Evolutionary conservation across 2,888 invertebrate genomes (phyloP).

Genomic region (Nomada goodeniana): DNA sequence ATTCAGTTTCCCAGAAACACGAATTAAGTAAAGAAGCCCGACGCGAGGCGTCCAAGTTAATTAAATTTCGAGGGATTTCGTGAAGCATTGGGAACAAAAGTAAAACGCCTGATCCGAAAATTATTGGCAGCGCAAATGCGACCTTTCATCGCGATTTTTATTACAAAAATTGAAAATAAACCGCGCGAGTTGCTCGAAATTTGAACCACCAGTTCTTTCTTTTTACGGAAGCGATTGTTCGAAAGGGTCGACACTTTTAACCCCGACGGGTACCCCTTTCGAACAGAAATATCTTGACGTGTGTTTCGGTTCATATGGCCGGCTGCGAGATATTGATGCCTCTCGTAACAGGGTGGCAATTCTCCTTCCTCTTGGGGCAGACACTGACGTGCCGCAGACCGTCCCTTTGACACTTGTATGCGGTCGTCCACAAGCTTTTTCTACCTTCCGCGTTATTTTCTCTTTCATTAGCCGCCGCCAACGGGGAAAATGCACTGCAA

Average conservation of each 20-base stretch:
- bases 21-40: neutral
- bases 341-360: conserved; percentile 60
- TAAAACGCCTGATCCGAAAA: too few species aligned
- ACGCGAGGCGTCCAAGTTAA: neutral
- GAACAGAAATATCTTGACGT: conserved; percentile 64
- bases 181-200: neutral
- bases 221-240: conserved; percentile 6
- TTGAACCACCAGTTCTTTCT: neutral
- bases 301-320: conserved; percentile 64
- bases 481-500: conserved; percentile 24
- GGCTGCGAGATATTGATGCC: conserved; percentile 72
- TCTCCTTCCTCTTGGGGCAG: conserved; percentile 33
- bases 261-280: conserved; percentile 49
- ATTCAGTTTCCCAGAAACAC: neutral
- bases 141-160: too few species aligned
- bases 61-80: neutral
- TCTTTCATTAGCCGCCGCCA: conserved; percentile 58
- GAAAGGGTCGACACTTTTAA: conserved; percentile 35
- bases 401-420: conserved; percentile 65
- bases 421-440: conserved; percentile 34
- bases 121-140: too few species aligned
- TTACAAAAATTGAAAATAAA: too few species aligned
- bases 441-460: conserved; percentile 61
- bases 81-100: too few species aligned
- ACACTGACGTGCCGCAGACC: conserved; percentile 68